Base-by-base conservation (phyloP, 1,140 invertebrate genomes). In the Drosophila carrolli region DNA sequence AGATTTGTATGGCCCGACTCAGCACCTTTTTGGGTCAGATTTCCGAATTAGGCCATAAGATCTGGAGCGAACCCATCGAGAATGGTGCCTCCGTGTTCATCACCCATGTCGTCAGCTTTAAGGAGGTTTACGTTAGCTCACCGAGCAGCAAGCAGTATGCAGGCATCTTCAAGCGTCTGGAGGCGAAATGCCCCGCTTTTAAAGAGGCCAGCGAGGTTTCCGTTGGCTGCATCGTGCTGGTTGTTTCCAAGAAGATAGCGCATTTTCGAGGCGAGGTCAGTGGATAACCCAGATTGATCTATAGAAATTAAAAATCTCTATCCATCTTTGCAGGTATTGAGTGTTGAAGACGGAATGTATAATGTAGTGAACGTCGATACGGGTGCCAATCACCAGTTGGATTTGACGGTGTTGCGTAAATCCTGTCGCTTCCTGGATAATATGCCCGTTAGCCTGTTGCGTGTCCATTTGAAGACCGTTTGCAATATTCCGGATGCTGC, bases 401-500 rank as follows among this genome's bases (percentile, higher is more conserved):
- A 48, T 0, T 13, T 13, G 0, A 11, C 46, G 1, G 13, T 27
- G n/a, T 7, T 88, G 10, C 84, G 80, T n/a, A 77, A 14, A 40
- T 16, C 83, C 1, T 88, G 83, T 13, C 60, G 35, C 1, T 89
- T 88, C n/a, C 11, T 88, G 1, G 72, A 77, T 2, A 60, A 67
- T 19, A 11, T 88, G 32, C 83, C 83, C 0, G 60, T 88, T 0
- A 55, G 57, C 19, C 56, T 53, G 10, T 41, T 48, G 29, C 62
- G 71, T 4, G 55, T 63, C 1, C 67, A 74, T 29, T 46, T 88
- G 5, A 66, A 55, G 9, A 71, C 43, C 7, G 29, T 89, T 1
- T 54, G 50, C 13, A 72, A 54, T 7, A 55, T 88, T 35, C 80
- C 84, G 1, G 19, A 58, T 2, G 13, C 10, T n/a, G 63, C 48